Base-by-base conservation (phyloP, 2,797 vertebrate genomes). In the Halcyon chelicuti region DNA sequence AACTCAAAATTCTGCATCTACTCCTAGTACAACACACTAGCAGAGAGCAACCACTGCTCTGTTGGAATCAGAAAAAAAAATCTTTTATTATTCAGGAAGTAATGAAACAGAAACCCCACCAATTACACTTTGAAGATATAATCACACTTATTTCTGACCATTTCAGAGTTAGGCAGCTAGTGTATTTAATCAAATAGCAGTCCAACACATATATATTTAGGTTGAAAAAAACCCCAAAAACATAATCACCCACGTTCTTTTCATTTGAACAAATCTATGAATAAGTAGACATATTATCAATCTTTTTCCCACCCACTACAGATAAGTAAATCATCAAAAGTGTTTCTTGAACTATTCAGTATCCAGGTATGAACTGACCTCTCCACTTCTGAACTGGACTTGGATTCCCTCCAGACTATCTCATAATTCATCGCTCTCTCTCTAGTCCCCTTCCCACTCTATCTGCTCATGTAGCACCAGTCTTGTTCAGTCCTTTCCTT, bases 1-100 rank as follows among this genome's bases (percentile, higher is more conserved):
- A 97, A 97, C 91, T 96, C 95, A 94, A 82, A 97, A 97, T 95
- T 95, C 95, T 97, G 90, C 87, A 97, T 89, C 95, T 95, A 95
- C 79, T 97, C 95, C 79, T 96, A 81, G 95, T 95, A 35, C 49
- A 95, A 95, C 55, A 88, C 54, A 91, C 96, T 85, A 95, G 78
- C 90, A 57, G 60, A 96, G 95, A 91, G 88, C 33, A 83, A 87
- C 87, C 85, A 7, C 77, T 86, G 72, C 92, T 82, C 90, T 80
- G 22, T 91, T 94, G 93, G 62, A 93, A 91, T 65, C 54, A 91
- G 84, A 84, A 97, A 96, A 92, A 19, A 94, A 92, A 94, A 92
- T 37, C 31, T 68, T 97, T 96, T 85, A 95, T 95, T 97, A 96
- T 95, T 95, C 74, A 90, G 87, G 93, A 97, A 89, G 88, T 72